phyloP scores from a whole-genome alignment of 2,888 invertebrate genomes.

The Orthosia incerta region DNA sequence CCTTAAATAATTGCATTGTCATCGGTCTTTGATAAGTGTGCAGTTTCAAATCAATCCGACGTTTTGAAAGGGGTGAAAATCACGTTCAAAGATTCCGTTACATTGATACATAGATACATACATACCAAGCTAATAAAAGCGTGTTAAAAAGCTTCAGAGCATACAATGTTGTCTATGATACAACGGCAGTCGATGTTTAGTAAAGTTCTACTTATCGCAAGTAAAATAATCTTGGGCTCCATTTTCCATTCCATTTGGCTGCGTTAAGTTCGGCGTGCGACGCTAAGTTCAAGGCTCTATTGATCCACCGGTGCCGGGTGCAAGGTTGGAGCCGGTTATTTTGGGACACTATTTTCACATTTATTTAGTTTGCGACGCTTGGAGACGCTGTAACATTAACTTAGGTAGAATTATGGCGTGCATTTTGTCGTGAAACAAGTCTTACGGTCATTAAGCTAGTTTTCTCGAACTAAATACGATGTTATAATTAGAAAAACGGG shows the following conservation, averaged over 20 bases:
- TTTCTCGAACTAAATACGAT: constrained; percentile 47
- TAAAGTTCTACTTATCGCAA: constrained; percentile 26
- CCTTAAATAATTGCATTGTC: too few relatives aligned
- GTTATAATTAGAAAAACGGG: constrained; percentile 56
- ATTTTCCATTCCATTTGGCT: constrained; percentile 14
- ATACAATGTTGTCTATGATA: too few relatives aligned
- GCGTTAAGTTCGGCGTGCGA: constrained; percentile 62
- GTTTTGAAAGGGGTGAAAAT: too few relatives aligned
- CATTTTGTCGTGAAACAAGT: constrained; percentile 30
- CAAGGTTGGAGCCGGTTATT: constrained; percentile 79
- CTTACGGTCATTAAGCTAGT: constrained; percentile 37
- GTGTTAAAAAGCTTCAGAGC: neutral
- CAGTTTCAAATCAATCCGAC: too few relatives aligned
- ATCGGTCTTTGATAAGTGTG: too few relatives aligned
- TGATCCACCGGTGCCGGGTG: constrained; percentile 78
- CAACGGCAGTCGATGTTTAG: neutral
- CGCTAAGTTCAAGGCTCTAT: constrained; percentile 88
- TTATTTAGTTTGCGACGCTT: constrained; percentile 48
- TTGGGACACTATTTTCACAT: constrained; percentile 73
- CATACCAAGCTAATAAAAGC: too few relatives aligned
- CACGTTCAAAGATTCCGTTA: too few relatives aligned
- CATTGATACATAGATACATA: too few relatives aligned
- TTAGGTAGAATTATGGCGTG: constrained; percentile 23
- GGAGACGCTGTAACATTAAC: constrained; percentile 23
- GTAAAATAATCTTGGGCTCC: constrained; percentile 19